Evolutionary conservation across 2,888 invertebrate species (phyloP).

Genomic region (Perdita meconis): DNA sequence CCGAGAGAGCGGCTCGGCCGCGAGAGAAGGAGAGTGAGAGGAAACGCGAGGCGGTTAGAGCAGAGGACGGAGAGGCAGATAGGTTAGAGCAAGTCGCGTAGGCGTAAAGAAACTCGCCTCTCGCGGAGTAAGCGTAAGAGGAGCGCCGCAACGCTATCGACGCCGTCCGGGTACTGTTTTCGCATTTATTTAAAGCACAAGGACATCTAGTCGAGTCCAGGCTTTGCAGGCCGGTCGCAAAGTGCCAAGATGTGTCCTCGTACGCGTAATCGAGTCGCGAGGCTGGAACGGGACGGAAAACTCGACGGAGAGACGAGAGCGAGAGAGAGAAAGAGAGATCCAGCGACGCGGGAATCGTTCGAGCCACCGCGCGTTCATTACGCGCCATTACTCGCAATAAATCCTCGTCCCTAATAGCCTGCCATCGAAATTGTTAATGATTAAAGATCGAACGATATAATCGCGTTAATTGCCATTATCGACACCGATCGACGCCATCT

Average conservation of each 20-base stretch:
- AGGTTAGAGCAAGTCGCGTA: conserved; percentile 53
- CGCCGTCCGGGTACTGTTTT: conserved; percentile 73
- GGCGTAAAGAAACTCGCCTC: conserved; percentile 69
- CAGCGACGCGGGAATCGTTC: neutral
- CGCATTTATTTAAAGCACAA: conserved; percentile 83
- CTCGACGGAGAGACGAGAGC: conserved; percentile 25
- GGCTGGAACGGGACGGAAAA: conserved; percentile 50
- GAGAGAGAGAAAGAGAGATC: conserved; percentile 1
- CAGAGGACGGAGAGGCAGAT: neutral
- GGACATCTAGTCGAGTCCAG: conserved; percentile 82
- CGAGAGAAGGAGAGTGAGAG: conserved; percentile 25
- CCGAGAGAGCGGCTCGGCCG: conserved; percentile 18
- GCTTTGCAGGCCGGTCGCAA: conserved; percentile 76
- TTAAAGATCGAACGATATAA: conserved; percentile 78
- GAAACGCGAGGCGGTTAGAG: conserved; percentile 34
- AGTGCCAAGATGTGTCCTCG: conserved; percentile 82
- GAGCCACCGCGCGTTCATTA: conserved; percentile 66
- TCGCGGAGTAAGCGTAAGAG: conserved; percentile 59
- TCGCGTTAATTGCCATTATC: conserved; percentile 76
- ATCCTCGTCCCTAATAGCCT: conserved; percentile 76
- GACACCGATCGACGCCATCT: conserved; percentile 44
- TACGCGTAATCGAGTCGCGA: conserved; percentile 74
- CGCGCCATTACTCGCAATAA: conserved; percentile 77
- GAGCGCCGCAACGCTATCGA: conserved; percentile 59
- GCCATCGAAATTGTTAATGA: conserved; percentile 77